Evolutionary conservation across 2,888 invertebrate genomes (phyloP).

Genomic region (Apodemia hepburni): DNA sequence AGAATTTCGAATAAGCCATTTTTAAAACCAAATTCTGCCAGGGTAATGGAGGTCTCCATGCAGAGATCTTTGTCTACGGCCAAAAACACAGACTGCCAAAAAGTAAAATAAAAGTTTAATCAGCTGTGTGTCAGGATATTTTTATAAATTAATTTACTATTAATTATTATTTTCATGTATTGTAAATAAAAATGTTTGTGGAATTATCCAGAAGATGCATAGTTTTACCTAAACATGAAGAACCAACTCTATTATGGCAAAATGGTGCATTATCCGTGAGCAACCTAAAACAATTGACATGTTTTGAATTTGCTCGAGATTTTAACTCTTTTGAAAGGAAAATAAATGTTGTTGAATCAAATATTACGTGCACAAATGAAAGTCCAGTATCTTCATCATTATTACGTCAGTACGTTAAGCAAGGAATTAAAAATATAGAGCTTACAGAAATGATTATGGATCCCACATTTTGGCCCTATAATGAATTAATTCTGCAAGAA

Average conservation of each 20-base stretch:
- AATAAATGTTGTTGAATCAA: slow-evolving; percentile 46
- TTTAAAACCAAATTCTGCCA: too few species aligned
- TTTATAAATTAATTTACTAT: too few species aligned
- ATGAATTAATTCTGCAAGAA: slow-evolving; percentile 46
- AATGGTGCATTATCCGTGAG: slow-evolving; percentile 47
- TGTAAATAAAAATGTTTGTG: slow-evolving; percentile 34
- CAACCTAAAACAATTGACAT: slow-evolving; percentile 49
- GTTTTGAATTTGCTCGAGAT: slow-evolving; percentile 51
- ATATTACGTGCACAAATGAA: slow-evolving; percentile 42
- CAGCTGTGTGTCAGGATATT: too few species aligned
- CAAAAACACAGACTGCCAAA: too few species aligned
- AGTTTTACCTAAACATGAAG: slow-evolving; percentile 46
- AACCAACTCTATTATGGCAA: slow-evolving; percentile 45
- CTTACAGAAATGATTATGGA: slow-evolving; percentile 55
- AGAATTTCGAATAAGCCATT: too few species aligned
- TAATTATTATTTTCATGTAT: too few species aligned
- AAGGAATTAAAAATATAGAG: slow-evolving; percentile 47
- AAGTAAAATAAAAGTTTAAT: too few species aligned
- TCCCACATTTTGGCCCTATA: slow-evolving; percentile 60
- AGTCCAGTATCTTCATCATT: slow-evolving; percentile 50
- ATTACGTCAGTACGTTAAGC: slow-evolving; percentile 38
- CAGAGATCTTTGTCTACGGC: too few species aligned
- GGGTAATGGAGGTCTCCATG: too few species aligned
- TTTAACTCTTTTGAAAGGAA: slow-evolving; percentile 51
- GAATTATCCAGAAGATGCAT: slow-evolving; percentile 51